These are phyloP conservation scores for Eudyptes chrysolophus DNA, from an alignment of 2,113 vertebrate species.

Conservation along the genomic window DNA sequence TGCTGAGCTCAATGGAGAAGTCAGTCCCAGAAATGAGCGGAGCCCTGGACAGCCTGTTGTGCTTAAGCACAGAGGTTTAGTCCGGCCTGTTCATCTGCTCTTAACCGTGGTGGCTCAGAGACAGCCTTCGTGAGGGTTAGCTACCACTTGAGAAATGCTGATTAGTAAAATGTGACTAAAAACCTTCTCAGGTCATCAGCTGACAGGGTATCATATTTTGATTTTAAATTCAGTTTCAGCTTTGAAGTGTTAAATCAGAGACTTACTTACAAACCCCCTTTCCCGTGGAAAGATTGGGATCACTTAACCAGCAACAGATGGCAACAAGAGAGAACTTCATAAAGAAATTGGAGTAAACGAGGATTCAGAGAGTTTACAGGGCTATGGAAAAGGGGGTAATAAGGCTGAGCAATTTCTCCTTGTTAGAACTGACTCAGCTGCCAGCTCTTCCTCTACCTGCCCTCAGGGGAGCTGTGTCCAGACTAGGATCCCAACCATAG, in stretches of 20 bases:
- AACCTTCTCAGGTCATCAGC: not conserved
- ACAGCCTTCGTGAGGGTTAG: not conserved
- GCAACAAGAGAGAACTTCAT: not conserved
- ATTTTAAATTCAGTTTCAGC: not conserved
- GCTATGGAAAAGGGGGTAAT: not conserved
- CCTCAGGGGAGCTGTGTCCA: not conserved
- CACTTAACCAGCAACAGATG: not conserved
- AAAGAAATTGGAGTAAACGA: not conserved
- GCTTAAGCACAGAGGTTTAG: not conserved
- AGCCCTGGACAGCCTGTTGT: fast-evolving
- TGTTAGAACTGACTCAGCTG: not conserved
- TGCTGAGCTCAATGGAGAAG: not conserved
- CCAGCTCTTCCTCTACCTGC: not conserved
- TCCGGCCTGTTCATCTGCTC: not conserved
- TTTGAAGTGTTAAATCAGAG: not conserved
- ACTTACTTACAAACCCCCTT: not conserved
- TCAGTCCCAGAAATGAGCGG: not conserved
- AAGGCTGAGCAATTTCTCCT: not conserved
- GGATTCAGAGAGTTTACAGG: not conserved
- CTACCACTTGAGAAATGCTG: not conserved
- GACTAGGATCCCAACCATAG: not conserved
- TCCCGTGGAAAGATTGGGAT: not conserved
- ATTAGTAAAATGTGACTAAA: not conserved
- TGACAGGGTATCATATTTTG: not conserved
- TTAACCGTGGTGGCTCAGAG: not conserved